phyloP scores from a whole-genome alignment of 2,797 vertebrate species.

The Ctenochaetus hawaiiensis region DNA sequence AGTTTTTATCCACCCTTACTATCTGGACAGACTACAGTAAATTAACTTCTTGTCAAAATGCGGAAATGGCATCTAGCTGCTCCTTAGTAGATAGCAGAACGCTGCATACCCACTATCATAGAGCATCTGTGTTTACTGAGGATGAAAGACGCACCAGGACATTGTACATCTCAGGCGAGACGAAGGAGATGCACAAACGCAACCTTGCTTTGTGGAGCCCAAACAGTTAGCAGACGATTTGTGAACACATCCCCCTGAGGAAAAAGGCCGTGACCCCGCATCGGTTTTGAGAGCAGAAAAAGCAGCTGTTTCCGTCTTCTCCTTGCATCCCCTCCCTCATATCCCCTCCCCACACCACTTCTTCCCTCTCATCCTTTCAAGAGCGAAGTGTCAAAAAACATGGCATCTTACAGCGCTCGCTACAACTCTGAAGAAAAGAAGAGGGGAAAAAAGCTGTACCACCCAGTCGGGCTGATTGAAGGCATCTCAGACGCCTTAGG shows the following conservation, averaged over 20 bases:
- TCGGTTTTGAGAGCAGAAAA: constrained; percentile 56
- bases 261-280: constrained; percentile 67
- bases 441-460: constrained; percentile 72
- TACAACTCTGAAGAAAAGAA: constrained; percentile 76
- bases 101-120: constrained; percentile 52
- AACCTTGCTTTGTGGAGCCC: constrained; percentile 67
- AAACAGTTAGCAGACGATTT: constrained; percentile 71
- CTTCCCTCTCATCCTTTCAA: constrained; percentile 72
- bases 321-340: constrained; percentile 43
- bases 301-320: constrained; percentile 63
- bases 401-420: constrained; percentile 80
- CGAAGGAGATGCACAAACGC: constrained; percentile 66
- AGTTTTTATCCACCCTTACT: constrained; percentile 35
- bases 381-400: constrained; percentile 82
- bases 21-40: constrained; percentile 50
- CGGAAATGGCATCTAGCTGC: constrained; percentile 65
- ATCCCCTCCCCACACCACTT: background rate
- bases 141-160: constrained; percentile 67
- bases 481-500: constrained; percentile 81
- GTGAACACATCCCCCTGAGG: constrained; percentile 58
- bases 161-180: constrained; percentile 63
- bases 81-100: constrained; percentile 66
- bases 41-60: constrained; percentile 58
- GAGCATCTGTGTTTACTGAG: constrained; percentile 75
- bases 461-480: constrained; percentile 83